These are phyloP conservation scores for Discoglossus pictus DNA, from an alignment of 2,797 vertebrate genomes.

Conservation along the genomic window DNA sequence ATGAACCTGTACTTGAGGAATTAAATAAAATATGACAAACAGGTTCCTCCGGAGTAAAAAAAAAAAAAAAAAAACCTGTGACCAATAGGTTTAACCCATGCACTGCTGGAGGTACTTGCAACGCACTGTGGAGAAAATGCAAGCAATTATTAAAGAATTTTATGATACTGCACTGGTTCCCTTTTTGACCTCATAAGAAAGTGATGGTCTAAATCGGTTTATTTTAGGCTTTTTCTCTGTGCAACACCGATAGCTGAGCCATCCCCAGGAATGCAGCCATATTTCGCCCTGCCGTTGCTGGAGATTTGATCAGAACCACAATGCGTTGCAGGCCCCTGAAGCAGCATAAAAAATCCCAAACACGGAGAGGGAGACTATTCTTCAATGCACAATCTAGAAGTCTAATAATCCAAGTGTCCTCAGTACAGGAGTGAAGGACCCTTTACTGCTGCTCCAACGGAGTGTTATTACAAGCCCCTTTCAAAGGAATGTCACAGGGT, in stretches of 20 bases:
- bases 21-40: conserved; percentile 38
- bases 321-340: conserved; percentile 21
- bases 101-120: conserved; percentile 13
- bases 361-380: conserved; percentile 1
- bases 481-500: conserved; percentile 3
- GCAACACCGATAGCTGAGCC: background rate
- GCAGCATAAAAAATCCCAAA: conserved; percentile 4
- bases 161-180: conserved; percentile 11
- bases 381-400: conserved; percentile 10
- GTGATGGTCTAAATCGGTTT: background rate
- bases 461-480: conserved; percentile 36
- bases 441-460: conserved; percentile 26
- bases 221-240: background rate
- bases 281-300: background rate
- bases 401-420: conserved; percentile 6
- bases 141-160: background rate
- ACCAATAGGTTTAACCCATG: conserved; percentile 18
- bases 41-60: conserved; percentile 18
- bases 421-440: conserved; percentile 1
- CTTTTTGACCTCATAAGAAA: conserved; percentile 44
- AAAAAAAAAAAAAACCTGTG: conserved; percentile 20
- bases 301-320: background rate
- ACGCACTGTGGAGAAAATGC: conserved; percentile 11
- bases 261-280: background rate
- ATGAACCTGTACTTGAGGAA: conserved; percentile 21